Evolutionary conservation across 2,113 vertebrate species (phyloP).

Genomic region (Anser brachyrhynchus): DNA sequence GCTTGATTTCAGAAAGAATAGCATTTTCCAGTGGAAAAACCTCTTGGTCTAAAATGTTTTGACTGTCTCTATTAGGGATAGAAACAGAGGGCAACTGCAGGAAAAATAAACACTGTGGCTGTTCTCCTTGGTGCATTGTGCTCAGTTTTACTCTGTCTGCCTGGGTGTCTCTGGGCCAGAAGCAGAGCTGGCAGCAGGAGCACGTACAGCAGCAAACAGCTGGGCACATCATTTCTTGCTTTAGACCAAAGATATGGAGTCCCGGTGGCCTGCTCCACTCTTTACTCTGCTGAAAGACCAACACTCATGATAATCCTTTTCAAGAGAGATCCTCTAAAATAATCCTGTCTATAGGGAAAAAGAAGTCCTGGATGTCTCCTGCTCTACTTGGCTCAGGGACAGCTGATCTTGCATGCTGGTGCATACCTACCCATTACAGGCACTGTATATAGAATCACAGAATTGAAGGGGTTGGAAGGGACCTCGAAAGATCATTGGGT

Average conservation of each 20-base stretch:
- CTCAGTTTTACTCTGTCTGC: neutral
- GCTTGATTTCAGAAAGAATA: conserved; percentile 29
- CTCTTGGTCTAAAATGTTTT: conserved; percentile 26
- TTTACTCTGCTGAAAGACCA: neutral
- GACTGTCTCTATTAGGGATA: neutral
- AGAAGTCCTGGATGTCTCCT: neutral
- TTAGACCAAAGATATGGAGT: neutral
- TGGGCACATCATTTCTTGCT: neutral
- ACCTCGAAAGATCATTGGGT: no score
- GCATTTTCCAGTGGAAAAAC: conserved; percentile 16
- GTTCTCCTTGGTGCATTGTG: neutral
- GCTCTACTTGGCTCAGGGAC: neutral
- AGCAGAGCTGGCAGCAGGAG: neutral
- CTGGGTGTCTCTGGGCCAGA: neutral
- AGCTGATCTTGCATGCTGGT: neutral
- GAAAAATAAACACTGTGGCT: neutral
- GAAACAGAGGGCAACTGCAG: neutral
- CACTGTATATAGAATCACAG: no score
- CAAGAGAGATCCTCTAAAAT: neutral
- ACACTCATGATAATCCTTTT: neutral
- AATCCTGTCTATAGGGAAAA: no score
- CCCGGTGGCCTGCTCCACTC: neutral
- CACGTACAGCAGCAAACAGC: neutral
- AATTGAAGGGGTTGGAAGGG: no score
- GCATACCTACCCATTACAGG: neutral